phyloP scores from a whole-genome alignment of 2,888 invertebrate genomes.

The Machimus rusticus region DNA sequence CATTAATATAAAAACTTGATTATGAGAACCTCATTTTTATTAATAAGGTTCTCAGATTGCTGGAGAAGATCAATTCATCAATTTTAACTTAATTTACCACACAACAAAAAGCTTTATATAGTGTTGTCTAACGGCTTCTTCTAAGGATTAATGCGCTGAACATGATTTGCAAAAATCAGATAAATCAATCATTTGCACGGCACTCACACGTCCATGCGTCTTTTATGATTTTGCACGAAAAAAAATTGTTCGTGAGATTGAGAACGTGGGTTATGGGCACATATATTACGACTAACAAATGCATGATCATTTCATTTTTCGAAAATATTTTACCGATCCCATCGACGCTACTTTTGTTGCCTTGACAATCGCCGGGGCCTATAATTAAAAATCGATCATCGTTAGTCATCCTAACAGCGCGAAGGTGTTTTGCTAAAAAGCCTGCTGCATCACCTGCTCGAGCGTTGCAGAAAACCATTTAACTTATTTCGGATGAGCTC shows the following conservation, averaged over 20 bases:
- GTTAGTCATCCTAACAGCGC: background rate
- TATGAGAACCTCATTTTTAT: background rate
- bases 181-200: background rate
- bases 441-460: slow-evolving; percentile 10
- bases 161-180: background rate
- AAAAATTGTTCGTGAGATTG: background rate
- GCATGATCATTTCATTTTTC: background rate
- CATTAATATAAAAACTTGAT: background rate
- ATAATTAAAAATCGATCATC: slow-evolving; percentile 32
- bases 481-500: background rate
- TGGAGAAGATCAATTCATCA: background rate
- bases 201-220: background rate
- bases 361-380: background rate
- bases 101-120: background rate
- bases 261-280: background rate
- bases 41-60: background rate
- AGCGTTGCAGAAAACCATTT: slow-evolving; percentile 10
- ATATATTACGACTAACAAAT: background rate
- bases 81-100: background rate
- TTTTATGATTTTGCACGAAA: background rate
- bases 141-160: background rate
- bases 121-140: background rate
- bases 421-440: background rate
- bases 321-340: background rate
- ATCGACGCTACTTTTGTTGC: background rate